Percentiles rank a stretch among this genome's conserved stretches.
These are phyloP conservation scores for Dryobota labecula DNA, from an alignment of 2,888 invertebrate genomes.

Conservation along the genomic window DNA sequence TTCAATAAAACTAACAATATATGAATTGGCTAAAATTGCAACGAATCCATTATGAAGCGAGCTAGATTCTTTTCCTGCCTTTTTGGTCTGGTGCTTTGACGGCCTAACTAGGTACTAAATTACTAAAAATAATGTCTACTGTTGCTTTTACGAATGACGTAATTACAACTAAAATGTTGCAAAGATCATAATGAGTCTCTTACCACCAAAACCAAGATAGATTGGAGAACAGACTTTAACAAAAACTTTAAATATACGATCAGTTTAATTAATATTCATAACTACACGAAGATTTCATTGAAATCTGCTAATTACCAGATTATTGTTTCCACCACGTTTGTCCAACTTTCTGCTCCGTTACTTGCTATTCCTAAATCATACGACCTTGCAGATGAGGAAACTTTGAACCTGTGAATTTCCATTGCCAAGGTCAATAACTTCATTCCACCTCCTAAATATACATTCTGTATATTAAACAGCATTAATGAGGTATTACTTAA, in stretches of 20 bases:
- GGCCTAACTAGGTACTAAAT: background rate
- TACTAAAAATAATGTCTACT: background rate
- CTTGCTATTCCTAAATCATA: constrained; percentile 56
- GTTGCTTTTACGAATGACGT: background rate
- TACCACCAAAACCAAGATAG: background rate
- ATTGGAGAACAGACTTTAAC: background rate
- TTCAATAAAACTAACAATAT: background rate
- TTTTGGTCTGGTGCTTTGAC: constrained; percentile 13
- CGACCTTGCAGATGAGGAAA: constrained; percentile 74
- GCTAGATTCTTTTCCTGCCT: constrained; percentile 9
- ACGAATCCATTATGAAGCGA: constrained; percentile 15
- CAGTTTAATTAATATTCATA: background rate
- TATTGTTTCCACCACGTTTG: background rate
- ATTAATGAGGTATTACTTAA: constrained; percentile 43
- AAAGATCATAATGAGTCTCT: background rate
- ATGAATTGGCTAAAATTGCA: constrained; percentile 5
- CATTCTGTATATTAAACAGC: constrained; percentile 28
- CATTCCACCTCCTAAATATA: constrained; percentile 46
- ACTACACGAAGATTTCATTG: background rate
- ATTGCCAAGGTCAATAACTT: constrained; percentile 73
- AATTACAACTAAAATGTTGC: background rate
- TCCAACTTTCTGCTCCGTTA: constrained; percentile 30
- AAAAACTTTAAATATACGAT: background rate
- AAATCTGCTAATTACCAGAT: constrained; percentile 6
- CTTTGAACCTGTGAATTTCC: constrained; percentile 76